Evolutionary conservation across 2,113 vertebrate genomes (phyloP).

Genomic region (Rhinolophus sinicus): DNA sequence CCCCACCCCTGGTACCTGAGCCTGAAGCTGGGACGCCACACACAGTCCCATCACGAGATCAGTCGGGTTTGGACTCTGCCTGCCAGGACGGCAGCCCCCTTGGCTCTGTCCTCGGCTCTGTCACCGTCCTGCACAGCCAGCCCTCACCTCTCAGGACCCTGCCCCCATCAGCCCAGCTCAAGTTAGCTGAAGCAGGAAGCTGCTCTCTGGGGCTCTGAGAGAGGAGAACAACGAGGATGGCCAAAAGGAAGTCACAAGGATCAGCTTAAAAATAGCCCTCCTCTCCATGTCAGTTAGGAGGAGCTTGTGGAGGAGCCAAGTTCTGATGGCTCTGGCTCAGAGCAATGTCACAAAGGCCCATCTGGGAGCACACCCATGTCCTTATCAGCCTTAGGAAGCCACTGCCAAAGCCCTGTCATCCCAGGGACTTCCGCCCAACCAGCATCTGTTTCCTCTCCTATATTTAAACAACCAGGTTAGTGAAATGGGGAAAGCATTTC

Average conservation of each 20-base stretch:
- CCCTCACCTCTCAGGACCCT: neutral
- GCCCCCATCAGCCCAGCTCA: neutral
- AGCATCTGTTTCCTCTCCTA: constrained; percentile 83
- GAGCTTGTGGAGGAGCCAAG: neutral
- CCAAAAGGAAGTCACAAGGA: constrained; percentile 70
- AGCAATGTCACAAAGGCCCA: neutral
- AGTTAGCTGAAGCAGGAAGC: neutral
- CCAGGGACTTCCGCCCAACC: constrained; percentile 75
- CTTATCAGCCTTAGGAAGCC: constrained; percentile 5
- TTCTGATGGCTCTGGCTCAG: neutral
- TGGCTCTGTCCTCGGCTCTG: fast-evolving
- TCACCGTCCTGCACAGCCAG: neutral
- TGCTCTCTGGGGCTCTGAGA: neutral
- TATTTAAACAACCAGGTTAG: neutral
- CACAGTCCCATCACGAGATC: neutral
- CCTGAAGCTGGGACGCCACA: neutral
- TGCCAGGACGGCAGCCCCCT: no score
- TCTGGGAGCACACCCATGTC: neutral
- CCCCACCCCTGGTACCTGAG: no score
- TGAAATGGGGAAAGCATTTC: neutral
- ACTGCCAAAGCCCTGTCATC: constrained; percentile 3
- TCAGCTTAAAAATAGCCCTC: constrained; percentile 62
- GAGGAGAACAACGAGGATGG: neutral
- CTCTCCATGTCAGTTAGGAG: neutral
- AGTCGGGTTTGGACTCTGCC: neutral